phyloP scores from a whole-genome alignment of 2,888 invertebrate genomes.

The Pachliopta kotzebuea region DNA sequence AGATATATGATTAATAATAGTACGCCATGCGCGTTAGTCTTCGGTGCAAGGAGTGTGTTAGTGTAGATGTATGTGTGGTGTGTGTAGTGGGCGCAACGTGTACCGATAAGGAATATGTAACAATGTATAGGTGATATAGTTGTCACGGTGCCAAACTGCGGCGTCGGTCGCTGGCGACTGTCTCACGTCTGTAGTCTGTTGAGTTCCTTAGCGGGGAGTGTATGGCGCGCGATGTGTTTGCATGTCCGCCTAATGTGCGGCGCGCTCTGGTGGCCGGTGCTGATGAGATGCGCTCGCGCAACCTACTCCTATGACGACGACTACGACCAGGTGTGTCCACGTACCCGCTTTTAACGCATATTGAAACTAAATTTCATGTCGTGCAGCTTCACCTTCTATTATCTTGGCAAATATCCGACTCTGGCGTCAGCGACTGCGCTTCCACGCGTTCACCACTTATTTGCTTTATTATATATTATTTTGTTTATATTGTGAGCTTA shows the following conservation, averaged over 20 bases:
- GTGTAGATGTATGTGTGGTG: too few relatives aligned
- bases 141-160: slow-evolving; percentile 73
- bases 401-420: slow-evolving; percentile 55
- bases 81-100: slow-evolving; percentile 57
- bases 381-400: slow-evolving; percentile 61
- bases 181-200: slow-evolving; percentile 69
- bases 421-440: slow-evolving; percentile 54
- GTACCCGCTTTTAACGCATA: slow-evolving; percentile 61
- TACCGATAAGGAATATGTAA: slow-evolving; percentile 57
- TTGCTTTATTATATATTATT: slow-evolving; percentile 59
- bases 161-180: slow-evolving; percentile 67
- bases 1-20: slow-evolving; percentile 6
- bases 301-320: slow-evolving; percentile 69
- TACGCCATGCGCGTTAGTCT: slow-evolving; percentile 5
- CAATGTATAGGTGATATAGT: slow-evolving; percentile 45
- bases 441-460: slow-evolving; percentile 65
- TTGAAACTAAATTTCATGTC: slow-evolving; percentile 47
- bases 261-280: slow-evolving; percentile 76
- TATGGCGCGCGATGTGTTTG: slow-evolving; percentile 78
- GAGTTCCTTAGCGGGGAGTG: slow-evolving; percentile 75
- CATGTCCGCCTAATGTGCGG: slow-evolving; percentile 76
- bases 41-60: slow-evolving; percentile 36
- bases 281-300: slow-evolving; percentile 70
- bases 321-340: slow-evolving; percentile 75
- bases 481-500: slow-evolving; percentile 57